These are phyloP conservation scores for Ischnura elegans DNA, from an alignment of 2,888 invertebrate genomes.

Conservation along the genomic window DNA sequence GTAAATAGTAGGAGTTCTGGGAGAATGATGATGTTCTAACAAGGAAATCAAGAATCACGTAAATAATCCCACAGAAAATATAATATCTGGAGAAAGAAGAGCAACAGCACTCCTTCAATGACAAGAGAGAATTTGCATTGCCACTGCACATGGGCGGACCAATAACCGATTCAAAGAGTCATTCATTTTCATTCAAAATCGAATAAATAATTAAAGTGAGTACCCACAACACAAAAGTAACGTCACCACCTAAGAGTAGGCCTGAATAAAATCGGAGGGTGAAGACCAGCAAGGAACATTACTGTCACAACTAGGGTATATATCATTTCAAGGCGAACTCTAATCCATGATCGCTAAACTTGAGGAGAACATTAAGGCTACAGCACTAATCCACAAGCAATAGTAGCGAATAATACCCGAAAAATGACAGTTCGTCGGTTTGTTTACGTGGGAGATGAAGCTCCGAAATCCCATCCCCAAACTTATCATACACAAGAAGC, in stretches of 20 bases:
- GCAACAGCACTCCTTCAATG: neutral
- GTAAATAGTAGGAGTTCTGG: neutral
- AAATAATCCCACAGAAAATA: neutral
- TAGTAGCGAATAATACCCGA: neutral
- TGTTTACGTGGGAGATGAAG: constrained; percentile 41
- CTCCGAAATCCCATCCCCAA: neutral
- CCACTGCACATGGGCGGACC: constrained; percentile 2
- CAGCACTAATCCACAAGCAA: neutral
- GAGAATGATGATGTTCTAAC: no score
- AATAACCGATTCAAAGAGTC: neutral
- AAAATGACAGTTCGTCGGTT: constrained; percentile 59
- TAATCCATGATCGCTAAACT: neutral
- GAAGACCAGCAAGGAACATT: neutral
- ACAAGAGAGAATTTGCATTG: neutral
- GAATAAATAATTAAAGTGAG: neutral
- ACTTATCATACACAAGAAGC: neutral
- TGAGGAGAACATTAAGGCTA: neutral
- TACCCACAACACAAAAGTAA: neutral
- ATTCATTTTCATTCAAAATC: neutral
- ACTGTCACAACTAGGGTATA: neutral
- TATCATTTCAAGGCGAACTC: neutral
- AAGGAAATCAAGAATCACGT: neutral
- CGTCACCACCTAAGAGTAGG: neutral
- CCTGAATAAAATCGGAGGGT: neutral
- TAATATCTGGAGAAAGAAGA: neutral